These are phyloP conservation scores for Diorhabda sublineata DNA, from an alignment of 1,140 invertebrate genomes.

Conservation along the genomic window DNA sequence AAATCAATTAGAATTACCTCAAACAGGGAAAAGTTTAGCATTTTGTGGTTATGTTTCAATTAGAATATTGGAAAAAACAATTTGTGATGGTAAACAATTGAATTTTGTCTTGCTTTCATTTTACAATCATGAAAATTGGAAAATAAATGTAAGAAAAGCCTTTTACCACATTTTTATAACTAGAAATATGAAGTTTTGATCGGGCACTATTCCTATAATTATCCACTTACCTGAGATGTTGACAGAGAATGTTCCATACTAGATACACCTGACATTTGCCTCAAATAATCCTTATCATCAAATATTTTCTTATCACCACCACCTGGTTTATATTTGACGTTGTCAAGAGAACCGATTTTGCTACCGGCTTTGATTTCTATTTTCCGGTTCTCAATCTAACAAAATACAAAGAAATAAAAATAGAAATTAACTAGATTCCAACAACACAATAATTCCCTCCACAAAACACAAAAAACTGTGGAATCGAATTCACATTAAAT, in stretches of 20 bases:
- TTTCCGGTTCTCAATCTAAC: conserved; percentile 81
- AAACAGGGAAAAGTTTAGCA: no score
- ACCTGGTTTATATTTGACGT: conserved; percentile 88
- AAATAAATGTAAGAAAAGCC: conserved; percentile 5
- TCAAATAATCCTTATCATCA: conserved; percentile 90
- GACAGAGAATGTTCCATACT: conserved; percentile 59
- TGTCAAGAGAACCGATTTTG: conserved; percentile 88
- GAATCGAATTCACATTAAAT: no score
- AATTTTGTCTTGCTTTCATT: neutral
- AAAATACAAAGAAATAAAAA: neutral
- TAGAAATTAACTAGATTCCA: neutral
- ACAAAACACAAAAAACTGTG: no score
- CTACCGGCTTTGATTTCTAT: conserved; percentile 80
- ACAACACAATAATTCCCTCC: neutral
- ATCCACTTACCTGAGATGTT: conserved; percentile 60
- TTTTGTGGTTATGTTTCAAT: no score
- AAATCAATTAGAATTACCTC: no score
- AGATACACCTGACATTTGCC: conserved; percentile 66
- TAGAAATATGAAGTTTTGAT: neutral
- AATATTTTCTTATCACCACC: conserved; percentile 93
- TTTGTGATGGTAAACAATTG: neutral
- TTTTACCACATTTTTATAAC: conserved; percentile 9
- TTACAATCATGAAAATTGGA: neutral
- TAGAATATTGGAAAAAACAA: no score
- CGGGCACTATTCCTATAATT: neutral